phyloP scores from a whole-genome alignment of 2,113 vertebrate genomes.

The Edolisoma coerulescens region DNA sequence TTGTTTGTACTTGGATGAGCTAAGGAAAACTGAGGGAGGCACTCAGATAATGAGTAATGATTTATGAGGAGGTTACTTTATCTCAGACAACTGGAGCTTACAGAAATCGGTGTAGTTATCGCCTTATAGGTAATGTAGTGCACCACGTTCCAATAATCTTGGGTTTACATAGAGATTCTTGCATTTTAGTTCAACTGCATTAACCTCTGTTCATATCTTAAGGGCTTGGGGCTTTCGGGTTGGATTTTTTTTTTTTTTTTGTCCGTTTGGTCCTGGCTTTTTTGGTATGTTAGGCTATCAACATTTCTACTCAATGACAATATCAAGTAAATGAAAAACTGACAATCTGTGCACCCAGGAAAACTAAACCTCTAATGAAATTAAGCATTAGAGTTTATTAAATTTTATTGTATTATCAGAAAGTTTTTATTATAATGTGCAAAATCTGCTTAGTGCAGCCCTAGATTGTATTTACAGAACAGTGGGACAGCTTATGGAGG shows the following conservation, averaged over 20 bases:
- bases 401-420: constrained; percentile 81
- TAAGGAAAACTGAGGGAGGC: constrained; percentile 51
- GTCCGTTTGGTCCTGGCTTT: neutral
- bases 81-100: constrained; percentile 50
- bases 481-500: constrained; percentile 70
- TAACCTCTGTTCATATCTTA: neutral
- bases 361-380: constrained; percentile 77
- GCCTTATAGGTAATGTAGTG: constrained; percentile 56
- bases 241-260: neutral
- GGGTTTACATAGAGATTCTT: constrained; percentile 20
- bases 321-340: constrained; percentile 63
- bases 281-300: constrained; percentile 12
- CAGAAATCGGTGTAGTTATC: constrained; percentile 53
- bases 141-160: constrained; percentile 43
- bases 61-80: constrained; percentile 58
- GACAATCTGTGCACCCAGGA: constrained; percentile 65
- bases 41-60: constrained; percentile 65
- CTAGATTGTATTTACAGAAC: constrained; percentile 74
- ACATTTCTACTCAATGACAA: constrained; percentile 44
- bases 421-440: constrained; percentile 81
- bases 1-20: constrained; percentile 55
- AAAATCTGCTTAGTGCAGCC: constrained; percentile 79
- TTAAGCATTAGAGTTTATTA: constrained; percentile 79
- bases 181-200: neutral
- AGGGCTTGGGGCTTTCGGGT: neutral